Evolutionary conservation across 2,113 vertebrate species (phyloP).

Genomic region (Anseranas semipalmata): DNA sequence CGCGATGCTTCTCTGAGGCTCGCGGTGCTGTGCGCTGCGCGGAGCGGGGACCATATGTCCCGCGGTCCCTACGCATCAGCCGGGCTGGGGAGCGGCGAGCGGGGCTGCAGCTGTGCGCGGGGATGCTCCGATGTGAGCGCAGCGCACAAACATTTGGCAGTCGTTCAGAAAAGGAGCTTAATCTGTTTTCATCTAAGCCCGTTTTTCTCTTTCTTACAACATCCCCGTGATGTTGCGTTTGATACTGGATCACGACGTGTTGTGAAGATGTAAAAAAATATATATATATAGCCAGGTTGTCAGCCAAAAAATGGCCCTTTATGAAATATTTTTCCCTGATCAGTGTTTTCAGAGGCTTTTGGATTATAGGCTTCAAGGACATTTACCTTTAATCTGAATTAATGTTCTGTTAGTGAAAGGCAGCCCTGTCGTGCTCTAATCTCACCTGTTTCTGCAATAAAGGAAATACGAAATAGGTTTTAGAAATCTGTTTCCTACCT

Average conservation of each 20-base stretch:
- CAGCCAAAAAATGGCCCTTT: background rate
- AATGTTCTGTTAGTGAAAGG: background rate
- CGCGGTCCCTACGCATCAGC: constrained; percentile 8
- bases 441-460: constrained; percentile 42
- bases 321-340: background rate
- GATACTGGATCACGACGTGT: background rate
- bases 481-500: background rate
- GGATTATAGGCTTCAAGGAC: constrained; percentile 10
- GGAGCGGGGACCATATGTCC: background rate
- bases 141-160: constrained; percentile 54
- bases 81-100: constrained; percentile 45
- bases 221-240: constrained; percentile 44
- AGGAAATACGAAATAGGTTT: constrained; percentile 16
- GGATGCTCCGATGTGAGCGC: constrained; percentile 61
- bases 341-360: background rate
- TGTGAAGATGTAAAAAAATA: background rate
- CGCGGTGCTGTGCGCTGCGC: background rate
- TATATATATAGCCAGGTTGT: background rate
- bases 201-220: constrained; percentile 45
- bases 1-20: background rate
- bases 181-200: constrained; percentile 58
- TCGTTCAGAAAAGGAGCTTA: constrained; percentile 66
- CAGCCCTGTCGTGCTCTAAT: background rate
- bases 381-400: constrained; percentile 53
- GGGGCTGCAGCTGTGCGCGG: background rate